These are phyloP conservation scores for Clusia tigrina DNA, from an alignment of 2,888 invertebrate genomes.

Conservation along the genomic window DNA sequence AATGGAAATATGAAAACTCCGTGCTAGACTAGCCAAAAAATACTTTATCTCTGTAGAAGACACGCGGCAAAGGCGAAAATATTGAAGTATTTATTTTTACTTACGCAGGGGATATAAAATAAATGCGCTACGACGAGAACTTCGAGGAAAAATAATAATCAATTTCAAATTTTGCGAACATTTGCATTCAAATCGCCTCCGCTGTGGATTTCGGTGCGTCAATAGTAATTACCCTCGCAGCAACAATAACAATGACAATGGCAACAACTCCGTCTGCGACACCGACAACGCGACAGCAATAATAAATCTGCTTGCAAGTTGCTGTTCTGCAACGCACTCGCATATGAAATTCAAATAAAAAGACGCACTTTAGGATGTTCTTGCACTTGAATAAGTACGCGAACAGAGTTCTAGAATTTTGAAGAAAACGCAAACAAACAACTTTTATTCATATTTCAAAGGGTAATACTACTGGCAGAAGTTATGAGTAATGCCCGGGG, in stretches of 20 bases:
- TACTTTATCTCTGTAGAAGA: no score
- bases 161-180: not conserved
- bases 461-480: no score
- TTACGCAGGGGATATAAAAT: no score
- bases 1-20: no score
- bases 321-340: not conserved
- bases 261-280: not conserved
- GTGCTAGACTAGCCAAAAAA: no score
- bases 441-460: no score
- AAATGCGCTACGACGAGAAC: no score
- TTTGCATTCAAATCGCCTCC: not conserved
- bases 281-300: not conserved
- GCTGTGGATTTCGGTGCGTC: not conserved
- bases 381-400: not conserved
- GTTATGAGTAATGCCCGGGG: no score
- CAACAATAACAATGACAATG: constrained; percentile 1
- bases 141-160: not conserved
- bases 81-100: no score
- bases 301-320: constrained; percentile 17
- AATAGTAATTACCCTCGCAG: not conserved
- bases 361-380: not conserved
- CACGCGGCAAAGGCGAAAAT: no score
- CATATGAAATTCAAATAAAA: constrained; percentile 13
- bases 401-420: no score
- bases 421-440: no score